phyloP scores from a whole-genome alignment of 2,797 vertebrate species.

The Poeciliopsis turneri region DNA sequence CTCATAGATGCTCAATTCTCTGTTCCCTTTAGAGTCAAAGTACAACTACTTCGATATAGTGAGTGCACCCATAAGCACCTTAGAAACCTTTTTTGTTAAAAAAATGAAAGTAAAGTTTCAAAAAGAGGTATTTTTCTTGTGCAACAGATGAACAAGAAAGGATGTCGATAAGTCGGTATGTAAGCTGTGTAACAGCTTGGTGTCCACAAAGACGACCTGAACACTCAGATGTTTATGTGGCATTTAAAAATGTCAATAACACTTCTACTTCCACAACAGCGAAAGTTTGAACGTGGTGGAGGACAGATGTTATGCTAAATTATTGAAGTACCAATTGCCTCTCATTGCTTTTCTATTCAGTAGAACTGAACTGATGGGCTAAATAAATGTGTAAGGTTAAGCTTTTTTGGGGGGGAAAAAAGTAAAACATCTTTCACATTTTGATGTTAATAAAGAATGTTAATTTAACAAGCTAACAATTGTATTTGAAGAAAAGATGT shows the following conservation, averaged over 20 bases:
- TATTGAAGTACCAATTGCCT: background rate
- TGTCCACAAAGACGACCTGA: background rate
- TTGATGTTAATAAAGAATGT: background rate
- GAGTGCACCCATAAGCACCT: background rate
- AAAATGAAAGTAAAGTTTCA: background rate
- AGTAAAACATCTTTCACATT: background rate
- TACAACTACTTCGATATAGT: background rate
- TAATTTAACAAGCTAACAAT: background rate
- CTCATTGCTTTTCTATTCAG: background rate
- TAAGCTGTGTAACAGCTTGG: background rate
- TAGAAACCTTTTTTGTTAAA: background rate
- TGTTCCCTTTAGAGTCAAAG: background rate
- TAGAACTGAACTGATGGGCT: background rate
- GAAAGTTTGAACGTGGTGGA: background rate
- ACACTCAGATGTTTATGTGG: background rate
- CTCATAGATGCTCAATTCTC: background rate
- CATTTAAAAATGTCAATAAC: constrained; percentile 3
- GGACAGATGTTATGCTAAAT: background rate
- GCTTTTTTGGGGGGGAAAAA: background rate
- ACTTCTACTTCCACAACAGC: background rate
- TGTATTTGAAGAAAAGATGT: background rate
- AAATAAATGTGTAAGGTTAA: background rate
- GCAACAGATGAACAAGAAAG: background rate
- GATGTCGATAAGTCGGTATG: background rate
- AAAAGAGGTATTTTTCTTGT: background rate